Conservation (phyloP, 1,140 invertebrate genomes). For the Aphelinus atriplicis region DNA sequence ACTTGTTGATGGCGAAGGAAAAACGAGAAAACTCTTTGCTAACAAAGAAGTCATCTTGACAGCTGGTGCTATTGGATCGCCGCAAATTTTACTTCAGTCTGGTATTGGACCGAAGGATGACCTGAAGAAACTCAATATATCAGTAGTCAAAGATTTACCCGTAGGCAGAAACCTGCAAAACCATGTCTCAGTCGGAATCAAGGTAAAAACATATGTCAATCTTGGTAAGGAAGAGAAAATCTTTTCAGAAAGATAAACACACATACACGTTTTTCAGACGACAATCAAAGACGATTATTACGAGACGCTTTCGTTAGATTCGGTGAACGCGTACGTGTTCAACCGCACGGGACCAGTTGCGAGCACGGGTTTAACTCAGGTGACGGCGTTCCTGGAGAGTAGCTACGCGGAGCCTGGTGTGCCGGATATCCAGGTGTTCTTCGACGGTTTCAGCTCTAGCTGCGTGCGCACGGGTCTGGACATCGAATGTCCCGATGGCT, state of each 20-base stretch:
- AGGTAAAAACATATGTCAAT: slow-evolving; percentile 14
- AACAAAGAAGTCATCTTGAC: slow-evolving; percentile 74
- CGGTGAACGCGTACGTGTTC: slow-evolving; percentile 58
- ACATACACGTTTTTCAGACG: slow-evolving; percentile 42
- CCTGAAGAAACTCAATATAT: slow-evolving; percentile 64
- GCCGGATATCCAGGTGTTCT: slow-evolving; percentile 60
- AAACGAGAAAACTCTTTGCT: slow-evolving; percentile 47
- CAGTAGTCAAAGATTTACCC: slow-evolving; percentile 64
- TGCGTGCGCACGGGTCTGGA: slow-evolving; percentile 57
- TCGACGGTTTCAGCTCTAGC: slow-evolving; percentile 60
- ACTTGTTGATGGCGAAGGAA: slow-evolving; percentile 64
- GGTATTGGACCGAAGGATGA: slow-evolving; percentile 74
- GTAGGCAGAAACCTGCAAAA: slow-evolving; percentile 72
- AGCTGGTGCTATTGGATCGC: slow-evolving; percentile 75
- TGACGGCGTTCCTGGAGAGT: slow-evolving; percentile 61
- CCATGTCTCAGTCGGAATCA: slow-evolving; percentile 62
- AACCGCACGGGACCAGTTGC: slow-evolving; percentile 61
- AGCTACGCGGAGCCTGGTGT: slow-evolving; percentile 50
- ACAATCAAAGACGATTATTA: slow-evolving; percentile 57
- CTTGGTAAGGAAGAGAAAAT: too few relatives aligned
- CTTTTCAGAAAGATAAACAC: too few relatives aligned
- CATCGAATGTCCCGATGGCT: slow-evolving; percentile 56
- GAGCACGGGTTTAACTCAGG: slow-evolving; percentile 65
- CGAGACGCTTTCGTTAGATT: slow-evolving; percentile 54
- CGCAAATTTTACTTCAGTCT: slow-evolving; percentile 75